These are phyloP conservation scores for Pogonomyrmex californicus DNA, from an alignment of 1,140 invertebrate genomes.

Conservation along the genomic window DNA sequence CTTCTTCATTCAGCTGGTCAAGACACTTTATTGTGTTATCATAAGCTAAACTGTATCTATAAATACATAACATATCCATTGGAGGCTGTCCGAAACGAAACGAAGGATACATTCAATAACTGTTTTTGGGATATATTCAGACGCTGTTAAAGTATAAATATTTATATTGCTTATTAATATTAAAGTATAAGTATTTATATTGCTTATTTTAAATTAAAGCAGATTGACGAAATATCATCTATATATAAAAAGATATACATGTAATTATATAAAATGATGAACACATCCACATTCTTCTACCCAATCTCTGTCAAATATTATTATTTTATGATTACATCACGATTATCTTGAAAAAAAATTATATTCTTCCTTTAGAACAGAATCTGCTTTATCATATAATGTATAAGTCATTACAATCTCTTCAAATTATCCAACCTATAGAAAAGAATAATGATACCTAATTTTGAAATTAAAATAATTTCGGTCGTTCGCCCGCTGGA, in stretches of 20 bases:
- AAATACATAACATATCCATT: conserved; percentile 8
- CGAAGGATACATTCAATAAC: not conserved
- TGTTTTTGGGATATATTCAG: not conserved
- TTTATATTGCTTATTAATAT: not conserved
- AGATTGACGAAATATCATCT: not conserved
- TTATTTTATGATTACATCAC: not conserved
- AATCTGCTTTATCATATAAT: not conserved
- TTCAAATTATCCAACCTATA: conserved; percentile 17
- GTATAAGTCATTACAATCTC: not conserved
- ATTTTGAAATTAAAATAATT: conserved; percentile 59
- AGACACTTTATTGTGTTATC: not conserved
- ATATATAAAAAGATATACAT: not conserved
- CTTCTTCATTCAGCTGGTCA: conserved; percentile 18
- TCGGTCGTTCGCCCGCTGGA: conserved; percentile 63
- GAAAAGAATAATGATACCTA: conserved; percentile 30
- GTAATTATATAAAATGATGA: not conserved
- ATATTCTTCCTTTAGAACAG: not conserved
- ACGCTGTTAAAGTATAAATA: not conserved
- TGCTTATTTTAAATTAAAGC: not conserved
- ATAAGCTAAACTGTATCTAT: not conserved
- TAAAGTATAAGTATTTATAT: too few relatives aligned
- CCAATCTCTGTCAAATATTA: not conserved
- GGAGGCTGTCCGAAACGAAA: not conserved
- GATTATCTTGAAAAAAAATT: not conserved
- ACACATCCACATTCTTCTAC: not conserved